A percentile compares a stretch with the other conserved stretches of the same genome.
These are phyloP conservation scores for Drosophila barbarae DNA, from an alignment of 2,888 invertebrate genomes.

Conservation along the genomic window DNA sequence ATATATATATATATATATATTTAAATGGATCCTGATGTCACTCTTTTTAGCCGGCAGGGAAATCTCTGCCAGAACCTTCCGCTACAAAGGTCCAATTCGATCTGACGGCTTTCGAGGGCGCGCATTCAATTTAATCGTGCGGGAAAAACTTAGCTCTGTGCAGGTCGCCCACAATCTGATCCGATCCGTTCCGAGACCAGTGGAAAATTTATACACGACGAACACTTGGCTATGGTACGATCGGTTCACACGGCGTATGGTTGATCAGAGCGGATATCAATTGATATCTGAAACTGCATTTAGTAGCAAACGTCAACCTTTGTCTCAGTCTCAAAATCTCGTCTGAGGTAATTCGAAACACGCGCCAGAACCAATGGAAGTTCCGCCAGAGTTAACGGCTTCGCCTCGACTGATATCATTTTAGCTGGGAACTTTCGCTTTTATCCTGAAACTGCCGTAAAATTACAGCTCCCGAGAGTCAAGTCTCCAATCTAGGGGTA, in stretches of 20 bases:
- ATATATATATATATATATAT: slow-evolving; percentile 12
- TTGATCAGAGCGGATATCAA: slow-evolving; percentile 37
- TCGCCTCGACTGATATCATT: slow-evolving; percentile 4
- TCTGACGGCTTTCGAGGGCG: slow-evolving; percentile 58
- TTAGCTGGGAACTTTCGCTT: slow-evolving; percentile 18
- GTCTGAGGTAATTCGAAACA: slow-evolving; percentile 22
- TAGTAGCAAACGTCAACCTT: slow-evolving; percentile 1
- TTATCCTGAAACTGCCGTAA: slow-evolving; percentile 16
- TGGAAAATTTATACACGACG: slow-evolving; percentile 56
- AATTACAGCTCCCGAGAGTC: not conserved
- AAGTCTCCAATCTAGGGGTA: not conserved
- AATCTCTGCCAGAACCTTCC: slow-evolving; percentile 33
- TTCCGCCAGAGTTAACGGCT: not conserved
- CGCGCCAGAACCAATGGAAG: slow-evolving; percentile 11
- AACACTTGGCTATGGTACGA: slow-evolving; percentile 2
- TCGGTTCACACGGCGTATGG: slow-evolving; percentile 57
- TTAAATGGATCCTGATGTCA: slow-evolving; percentile 17
- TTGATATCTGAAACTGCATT: slow-evolving; percentile 35
- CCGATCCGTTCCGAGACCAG: slow-evolving; percentile 12
- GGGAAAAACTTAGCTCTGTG: slow-evolving; percentile 52
- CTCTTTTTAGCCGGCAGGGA: not conserved
- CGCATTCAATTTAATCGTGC: slow-evolving; percentile 51
- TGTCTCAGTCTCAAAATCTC: slow-evolving; percentile 1
- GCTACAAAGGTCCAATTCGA: slow-evolving; percentile 54
- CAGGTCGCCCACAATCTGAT: not conserved